Evolutionary conservation across 2,888 invertebrate species (phyloP).

Genomic region (Xestia ashworthii): DNA sequence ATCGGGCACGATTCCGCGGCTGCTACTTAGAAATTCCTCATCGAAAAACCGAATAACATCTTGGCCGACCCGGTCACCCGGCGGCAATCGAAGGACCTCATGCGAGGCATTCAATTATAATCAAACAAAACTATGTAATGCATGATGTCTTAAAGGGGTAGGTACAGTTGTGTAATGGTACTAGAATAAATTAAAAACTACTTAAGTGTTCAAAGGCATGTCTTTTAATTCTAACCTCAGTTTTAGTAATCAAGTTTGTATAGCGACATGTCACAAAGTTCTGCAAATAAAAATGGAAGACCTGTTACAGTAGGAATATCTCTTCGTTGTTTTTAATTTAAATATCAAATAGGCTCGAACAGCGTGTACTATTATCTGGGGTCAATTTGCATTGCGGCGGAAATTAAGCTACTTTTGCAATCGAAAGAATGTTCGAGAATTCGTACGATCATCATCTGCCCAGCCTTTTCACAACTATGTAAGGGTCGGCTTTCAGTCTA

Average conservation of each 20-base stretch:
- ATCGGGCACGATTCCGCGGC: too few relatives aligned
- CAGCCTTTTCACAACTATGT: too few relatives aligned
- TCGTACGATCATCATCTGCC: too few relatives aligned
- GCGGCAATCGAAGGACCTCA: not conserved
- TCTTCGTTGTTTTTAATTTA: not conserved
- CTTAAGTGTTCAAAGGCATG: not conserved
- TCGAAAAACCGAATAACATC: not conserved
- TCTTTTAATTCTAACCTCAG: constrained; percentile 27
- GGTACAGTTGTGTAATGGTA: not conserved
- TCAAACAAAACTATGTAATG: not conserved
- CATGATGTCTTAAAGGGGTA: not conserved
- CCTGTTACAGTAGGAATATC: not conserved
- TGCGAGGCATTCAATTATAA: not conserved
- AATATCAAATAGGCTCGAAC: not conserved
- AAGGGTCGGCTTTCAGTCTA: too few relatives aligned
- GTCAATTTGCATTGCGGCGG: not conserved
- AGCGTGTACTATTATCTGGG: not conserved
- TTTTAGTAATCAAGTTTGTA: constrained; percentile 32
- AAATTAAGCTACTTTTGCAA: not conserved
- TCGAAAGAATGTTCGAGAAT: not conserved
- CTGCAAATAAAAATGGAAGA: constrained; percentile 44
- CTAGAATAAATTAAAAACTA: not conserved
- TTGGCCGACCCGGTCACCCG: not conserved
- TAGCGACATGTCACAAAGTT: constrained; percentile 52
- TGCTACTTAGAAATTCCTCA: too few relatives aligned